Base-by-base conservation (phyloP, 2,888 invertebrate genomes). In the Apantesis nais region DNA sequence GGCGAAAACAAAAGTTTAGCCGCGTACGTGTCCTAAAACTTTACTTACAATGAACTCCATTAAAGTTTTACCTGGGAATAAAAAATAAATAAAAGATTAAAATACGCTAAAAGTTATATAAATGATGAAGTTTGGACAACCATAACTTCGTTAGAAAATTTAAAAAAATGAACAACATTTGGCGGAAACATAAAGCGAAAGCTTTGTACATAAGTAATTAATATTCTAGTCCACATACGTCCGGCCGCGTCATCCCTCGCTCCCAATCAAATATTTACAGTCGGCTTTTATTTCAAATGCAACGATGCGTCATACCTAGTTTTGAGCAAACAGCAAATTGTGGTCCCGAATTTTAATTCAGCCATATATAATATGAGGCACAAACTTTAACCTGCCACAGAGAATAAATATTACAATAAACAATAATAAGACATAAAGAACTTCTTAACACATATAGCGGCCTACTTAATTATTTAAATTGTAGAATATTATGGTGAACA, bases 191-290 rank as follows among this genome's bases (percentile, higher is more conserved):
- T 58, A 66, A 41, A 68, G 72, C 72, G 72, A 78, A 84, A 83
- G 80, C 76, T 79, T 72, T 76, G 75, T 77, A 69, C 78, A 74
- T 73, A 74, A 77, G 80, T 85, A 85, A 89, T 90, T 89, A 89
- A 88, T 90, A 90, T 90, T 90, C 89, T 83, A 87, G 84, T 81
- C 84, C 78, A 76, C 82, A 78, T 77, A 75, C 86, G 83, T 85
- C 84, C 85, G 83, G 81, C 66, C 71, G 74, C 82, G 81, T 83
- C 84, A 82, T 81, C 80, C 77, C 78, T 77, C 73, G 67, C 68
- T 72, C 70, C 61, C 73, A 67, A 83, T 79, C 79, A 86, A 89
- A 87, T 87, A 88, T 88, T 88, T 84, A 87, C 84, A 81, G 81
- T 78, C 78, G 71, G 83, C 82, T 85, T 87, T 86, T 85, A 85